Conservation (phyloP, 2,113 vertebrate species). For the Nibea coibor region DNA sequence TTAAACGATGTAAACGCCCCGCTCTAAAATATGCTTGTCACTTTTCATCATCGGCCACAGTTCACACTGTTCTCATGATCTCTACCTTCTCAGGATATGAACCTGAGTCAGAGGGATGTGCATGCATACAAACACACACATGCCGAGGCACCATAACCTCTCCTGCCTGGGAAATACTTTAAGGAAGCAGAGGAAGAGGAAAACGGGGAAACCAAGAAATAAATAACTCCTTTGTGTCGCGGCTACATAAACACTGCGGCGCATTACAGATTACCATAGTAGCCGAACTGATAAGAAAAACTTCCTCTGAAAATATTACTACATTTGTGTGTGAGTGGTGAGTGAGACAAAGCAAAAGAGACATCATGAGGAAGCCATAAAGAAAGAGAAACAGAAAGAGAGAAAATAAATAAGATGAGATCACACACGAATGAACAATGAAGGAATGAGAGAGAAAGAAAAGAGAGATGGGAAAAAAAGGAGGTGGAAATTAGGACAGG, state of each 20-base stretch:
- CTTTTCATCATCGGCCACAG: constrained; percentile 20
- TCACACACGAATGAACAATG: not conserved
- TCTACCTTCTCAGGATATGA: constrained; percentile 65
- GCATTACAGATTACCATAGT: constrained; percentile 65
- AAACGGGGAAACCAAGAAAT: constrained; percentile 77
- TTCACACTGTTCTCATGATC: constrained; percentile 69
- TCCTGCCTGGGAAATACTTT: constrained; percentile 74
- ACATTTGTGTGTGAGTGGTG: constrained; percentile 15
- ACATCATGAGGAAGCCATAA: not conserved
- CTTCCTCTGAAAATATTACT: constrained; percentile 51
- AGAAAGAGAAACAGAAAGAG: constrained; percentile 1
- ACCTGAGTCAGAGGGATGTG: constrained; percentile 52
- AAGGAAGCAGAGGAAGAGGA: constrained; percentile 73
- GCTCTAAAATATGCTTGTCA: not conserved
- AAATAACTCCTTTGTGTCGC: constrained; percentile 82
- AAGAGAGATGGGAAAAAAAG: not conserved
- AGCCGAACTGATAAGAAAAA: constrained; percentile 69
- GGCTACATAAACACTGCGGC: constrained; percentile 75
- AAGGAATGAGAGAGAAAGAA: not conserved
- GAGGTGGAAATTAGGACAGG: not conserved
- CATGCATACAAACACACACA: not conserved
- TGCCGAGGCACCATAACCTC: constrained; percentile 47
- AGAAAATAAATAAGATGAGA: not conserved
- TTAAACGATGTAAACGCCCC: constrained; percentile 14
- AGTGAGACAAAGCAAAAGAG: constrained; percentile 11